These are phyloP conservation scores for Uria aalge DNA, from an alignment of 2,113 vertebrate genomes.

Conservation along the genomic window DNA sequence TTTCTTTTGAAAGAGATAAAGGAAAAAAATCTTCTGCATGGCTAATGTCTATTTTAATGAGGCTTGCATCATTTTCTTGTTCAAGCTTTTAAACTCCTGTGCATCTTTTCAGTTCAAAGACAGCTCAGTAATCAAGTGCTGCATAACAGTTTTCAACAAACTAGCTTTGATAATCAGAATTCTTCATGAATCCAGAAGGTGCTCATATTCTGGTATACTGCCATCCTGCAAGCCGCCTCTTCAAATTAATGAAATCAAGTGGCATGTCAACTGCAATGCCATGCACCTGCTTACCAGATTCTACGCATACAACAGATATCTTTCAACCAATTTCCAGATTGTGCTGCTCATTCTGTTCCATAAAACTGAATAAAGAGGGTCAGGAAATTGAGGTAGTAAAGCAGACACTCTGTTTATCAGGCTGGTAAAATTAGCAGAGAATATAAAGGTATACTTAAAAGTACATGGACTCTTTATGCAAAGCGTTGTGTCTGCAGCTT, in stretches of 20 bases:
- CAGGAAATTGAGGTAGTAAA: background rate
- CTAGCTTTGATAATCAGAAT: background rate
- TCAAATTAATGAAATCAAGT: background rate
- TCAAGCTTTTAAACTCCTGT: background rate
- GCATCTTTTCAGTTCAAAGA: constrained; percentile 39
- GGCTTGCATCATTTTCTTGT: constrained; percentile 13
- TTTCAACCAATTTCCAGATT: background rate
- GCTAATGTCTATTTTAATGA: background rate
- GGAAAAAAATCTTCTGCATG: background rate
- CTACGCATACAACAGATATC: background rate
- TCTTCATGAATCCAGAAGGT: constrained; percentile 1
- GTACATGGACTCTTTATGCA: background rate
- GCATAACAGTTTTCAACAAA: background rate
- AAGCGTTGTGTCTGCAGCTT: background rate
- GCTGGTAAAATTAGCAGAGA: constrained; percentile 10
- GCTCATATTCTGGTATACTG: background rate
- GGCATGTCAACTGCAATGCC: constrained; percentile 2
- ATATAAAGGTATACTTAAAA: constrained; percentile 3
- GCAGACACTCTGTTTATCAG: background rate
- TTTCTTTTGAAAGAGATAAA: background rate
- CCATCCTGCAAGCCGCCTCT: background rate
- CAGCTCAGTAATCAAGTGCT: background rate
- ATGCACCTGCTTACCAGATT: background rate
- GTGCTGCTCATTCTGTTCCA: background rate
- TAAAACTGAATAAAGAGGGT: background rate